Evolutionary conservation across 2,888 invertebrate genomes (phyloP).

Genomic region (Nomada fabriciana): DNA sequence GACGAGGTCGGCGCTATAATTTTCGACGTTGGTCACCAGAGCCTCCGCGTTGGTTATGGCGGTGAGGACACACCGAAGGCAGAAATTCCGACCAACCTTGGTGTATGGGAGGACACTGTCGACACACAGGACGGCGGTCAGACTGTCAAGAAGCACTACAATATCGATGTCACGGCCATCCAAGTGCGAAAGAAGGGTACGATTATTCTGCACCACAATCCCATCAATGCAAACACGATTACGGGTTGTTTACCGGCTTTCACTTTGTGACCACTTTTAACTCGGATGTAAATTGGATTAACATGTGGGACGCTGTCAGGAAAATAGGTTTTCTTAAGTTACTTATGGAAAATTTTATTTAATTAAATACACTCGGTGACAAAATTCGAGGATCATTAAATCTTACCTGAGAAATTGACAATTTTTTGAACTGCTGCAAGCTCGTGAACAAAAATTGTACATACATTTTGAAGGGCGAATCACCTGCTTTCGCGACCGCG

Average conservation of each 20-base stretch:
- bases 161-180: slow-evolving; percentile 88
- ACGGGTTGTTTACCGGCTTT: neutral
- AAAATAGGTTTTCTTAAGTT: neutral
- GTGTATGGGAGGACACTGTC: slow-evolving; percentile 86
- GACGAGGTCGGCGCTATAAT: slow-evolving; percentile 92
- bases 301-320: neutral
- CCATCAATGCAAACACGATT: slow-evolving; percentile 1
- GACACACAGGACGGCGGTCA: slow-evolving; percentile 80
- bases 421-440: no score
- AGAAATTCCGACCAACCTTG: slow-evolving; percentile 88
- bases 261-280: no score
- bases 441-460: no score
- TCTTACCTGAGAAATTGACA: no score
- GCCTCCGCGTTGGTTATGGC: slow-evolving; percentile 90
- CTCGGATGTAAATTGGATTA: neutral
- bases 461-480: no score
- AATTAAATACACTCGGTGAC: no score
- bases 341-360: neutral
- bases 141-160: slow-evolving; percentile 82
- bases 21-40: slow-evolving; percentile 90
- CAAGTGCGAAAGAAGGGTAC: slow-evolving; percentile 87
- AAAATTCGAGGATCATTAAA: no score
- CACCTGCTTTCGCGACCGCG: no score
- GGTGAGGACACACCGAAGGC: slow-evolving; percentile 91
- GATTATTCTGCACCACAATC: slow-evolving; percentile 23